Evolutionary conservation across 2,113 vertebrate genomes (phyloP).

Genomic region (Cyanistes caeruleus): DNA sequence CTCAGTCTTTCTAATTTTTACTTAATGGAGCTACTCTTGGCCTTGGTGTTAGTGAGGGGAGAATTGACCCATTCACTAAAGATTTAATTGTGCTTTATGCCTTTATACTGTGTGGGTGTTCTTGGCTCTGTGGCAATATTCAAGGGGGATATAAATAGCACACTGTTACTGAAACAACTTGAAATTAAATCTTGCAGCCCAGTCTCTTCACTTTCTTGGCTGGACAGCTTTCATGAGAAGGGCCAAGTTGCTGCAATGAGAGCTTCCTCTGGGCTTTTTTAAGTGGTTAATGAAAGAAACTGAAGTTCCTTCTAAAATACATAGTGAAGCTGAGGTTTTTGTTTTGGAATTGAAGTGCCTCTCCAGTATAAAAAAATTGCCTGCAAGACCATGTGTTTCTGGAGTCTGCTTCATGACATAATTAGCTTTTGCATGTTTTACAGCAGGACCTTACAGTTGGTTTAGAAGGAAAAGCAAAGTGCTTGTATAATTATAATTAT

Average conservation of each 20-base stretch:
- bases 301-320: neutral
- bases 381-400: neutral
- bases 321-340: neutral
- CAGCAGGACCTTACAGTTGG: neutral
- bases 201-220: neutral
- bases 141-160: constrained; percentile 13
- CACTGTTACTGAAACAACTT: constrained; percentile 20
- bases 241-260: neutral
- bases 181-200: neutral
- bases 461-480: neutral
- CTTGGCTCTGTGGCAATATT: neutral
- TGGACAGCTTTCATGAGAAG: neutral
- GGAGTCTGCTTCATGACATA: neutral
- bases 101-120: constrained; percentile 9
- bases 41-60: neutral
- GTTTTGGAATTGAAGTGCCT: neutral
- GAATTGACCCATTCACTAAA: neutral
- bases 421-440: neutral
- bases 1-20: constrained; percentile 1
- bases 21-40: neutral
- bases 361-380: neutral
- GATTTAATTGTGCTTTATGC: neutral
- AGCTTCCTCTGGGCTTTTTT: neutral
- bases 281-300: neutral
- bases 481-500: neutral